Percentiles rank a stretch among this genome's conserved stretches.
These are phyloP conservation scores for Apodemia zela DNA, from an alignment of 2,888 invertebrate genomes.

Conservation along the genomic window DNA sequence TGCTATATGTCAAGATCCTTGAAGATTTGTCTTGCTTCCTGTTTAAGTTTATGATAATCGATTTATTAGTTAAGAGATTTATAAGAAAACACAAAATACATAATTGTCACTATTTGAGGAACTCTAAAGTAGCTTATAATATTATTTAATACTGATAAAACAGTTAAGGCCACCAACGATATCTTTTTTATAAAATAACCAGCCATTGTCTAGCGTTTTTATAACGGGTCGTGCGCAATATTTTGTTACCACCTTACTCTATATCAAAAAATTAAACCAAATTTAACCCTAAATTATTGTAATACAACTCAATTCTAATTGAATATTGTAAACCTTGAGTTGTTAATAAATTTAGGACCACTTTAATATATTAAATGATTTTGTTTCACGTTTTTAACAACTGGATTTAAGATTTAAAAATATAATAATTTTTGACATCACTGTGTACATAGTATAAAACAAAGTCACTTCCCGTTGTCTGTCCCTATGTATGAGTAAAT, in stretches of 20 bases:
- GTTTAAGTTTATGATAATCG: too few species aligned
- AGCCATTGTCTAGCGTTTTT: slow-evolving; percentile 52
- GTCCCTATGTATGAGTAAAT: too few species aligned
- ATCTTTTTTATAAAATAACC: slow-evolving; percentile 45
- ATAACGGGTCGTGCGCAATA: slow-evolving; percentile 57
- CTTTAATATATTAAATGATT: too few species aligned
- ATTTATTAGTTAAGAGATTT: too few species aligned
- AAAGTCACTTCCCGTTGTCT: too few species aligned
- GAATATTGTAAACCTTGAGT: neutral
- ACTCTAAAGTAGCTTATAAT: slow-evolving; percentile 32
- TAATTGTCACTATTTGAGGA: slow-evolving; percentile 19
- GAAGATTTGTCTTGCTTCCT: too few species aligned
- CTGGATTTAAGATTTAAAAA: too few species aligned
- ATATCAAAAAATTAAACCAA: slow-evolving; percentile 30
- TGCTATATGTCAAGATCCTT: too few species aligned
- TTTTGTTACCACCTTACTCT: slow-evolving; percentile 56
- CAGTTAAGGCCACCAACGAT: slow-evolving; percentile 48
- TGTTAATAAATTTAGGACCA: too few species aligned
- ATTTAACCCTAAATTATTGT: slow-evolving; percentile 25
- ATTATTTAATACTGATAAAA: slow-evolving; percentile 33
- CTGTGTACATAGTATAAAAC: too few species aligned
- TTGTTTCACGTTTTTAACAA: too few species aligned
- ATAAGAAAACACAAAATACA: neutral
- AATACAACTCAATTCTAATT: neutral
- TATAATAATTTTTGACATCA: too few species aligned